Conservation (phyloP, 2,888 invertebrate species). For the Zaprionus bogoriensis region DNA sequence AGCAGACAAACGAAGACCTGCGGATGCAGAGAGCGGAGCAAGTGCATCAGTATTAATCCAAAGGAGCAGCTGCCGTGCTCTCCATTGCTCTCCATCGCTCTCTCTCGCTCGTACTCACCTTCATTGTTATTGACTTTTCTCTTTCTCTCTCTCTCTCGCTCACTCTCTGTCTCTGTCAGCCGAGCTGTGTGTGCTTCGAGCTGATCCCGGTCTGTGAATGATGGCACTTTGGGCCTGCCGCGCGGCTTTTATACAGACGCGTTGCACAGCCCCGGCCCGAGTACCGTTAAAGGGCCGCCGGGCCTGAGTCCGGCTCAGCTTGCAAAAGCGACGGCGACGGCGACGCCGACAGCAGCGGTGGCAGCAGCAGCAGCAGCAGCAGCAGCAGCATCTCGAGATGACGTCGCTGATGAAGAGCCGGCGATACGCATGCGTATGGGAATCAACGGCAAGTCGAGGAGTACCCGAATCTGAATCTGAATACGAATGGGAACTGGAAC, state of each 20-base stretch:
- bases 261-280: slow-evolving; percentile 19
- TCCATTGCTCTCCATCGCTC: slow-evolving; percentile 22
- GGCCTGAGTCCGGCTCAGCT: slow-evolving; percentile 17
- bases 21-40: slow-evolving; percentile 1
- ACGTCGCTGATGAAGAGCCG: slow-evolving; percentile 1
- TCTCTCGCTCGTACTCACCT: slow-evolving; percentile 50
- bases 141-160: slow-evolving; percentile 15
- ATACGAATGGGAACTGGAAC: not conserved
- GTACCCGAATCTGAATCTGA: not conserved
- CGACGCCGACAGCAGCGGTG: not conserved
- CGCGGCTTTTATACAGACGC: slow-evolving; percentile 70
- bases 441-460: too few relatives aligned
- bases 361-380: not conserved
- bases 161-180: slow-evolving; percentile 4
- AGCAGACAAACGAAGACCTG: slow-evolving; percentile 75
- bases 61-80: slow-evolving; percentile 4
- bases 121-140: slow-evolving; percentile 49
- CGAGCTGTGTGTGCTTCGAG: slow-evolving; percentile 39
- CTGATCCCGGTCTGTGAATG: slow-evolving; percentile 67
- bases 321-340: slow-evolving; percentile 19
- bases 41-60: slow-evolving; percentile 27
- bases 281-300: slow-evolving; percentile 59
- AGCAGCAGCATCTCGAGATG: not conserved
- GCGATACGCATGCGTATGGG: not conserved
- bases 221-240: slow-evolving; percentile 57